Conservation (phyloP, 2,113 vertebrate genomes). For the Eptesicus fuscus region DNA sequence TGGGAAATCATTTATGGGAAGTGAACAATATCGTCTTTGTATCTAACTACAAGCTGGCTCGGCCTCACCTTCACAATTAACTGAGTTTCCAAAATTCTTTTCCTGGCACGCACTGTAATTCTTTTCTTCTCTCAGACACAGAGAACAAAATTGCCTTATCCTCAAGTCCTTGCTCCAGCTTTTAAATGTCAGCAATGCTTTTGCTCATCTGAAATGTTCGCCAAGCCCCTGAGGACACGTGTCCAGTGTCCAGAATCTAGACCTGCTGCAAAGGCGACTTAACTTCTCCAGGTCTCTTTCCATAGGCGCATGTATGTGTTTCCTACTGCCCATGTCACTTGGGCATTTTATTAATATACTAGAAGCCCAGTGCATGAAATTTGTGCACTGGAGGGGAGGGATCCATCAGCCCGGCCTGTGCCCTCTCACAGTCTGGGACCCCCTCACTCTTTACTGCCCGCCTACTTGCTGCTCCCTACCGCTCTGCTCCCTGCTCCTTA, state of each 20-base stretch:
- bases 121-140: slow-evolving; percentile 46
- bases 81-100: slow-evolving; percentile 67
- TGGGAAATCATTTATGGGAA: slow-evolving; percentile 65
- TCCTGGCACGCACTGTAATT: slow-evolving; percentile 46
- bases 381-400: too few relatives aligned
- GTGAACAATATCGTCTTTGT: slow-evolving; percentile 65
- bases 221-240: not conserved
- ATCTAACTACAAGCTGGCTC: slow-evolving; percentile 45
- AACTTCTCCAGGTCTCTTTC: not conserved
- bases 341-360: not conserved
- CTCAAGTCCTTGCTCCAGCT: not conserved
- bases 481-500: too few relatives aligned
- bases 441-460: too few relatives aligned
- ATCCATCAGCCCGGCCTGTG: too few relatives aligned
- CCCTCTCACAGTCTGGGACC: too few relatives aligned
- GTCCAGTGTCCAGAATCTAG: not conserved
- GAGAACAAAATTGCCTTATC: slow-evolving; percentile 49
- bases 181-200: not conserved
- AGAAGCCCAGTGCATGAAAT: too few relatives aligned
- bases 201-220: not conserved
- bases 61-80: slow-evolving; percentile 60
- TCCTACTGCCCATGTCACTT: not conserved
- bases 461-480: too few relatives aligned
- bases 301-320: not conserved
- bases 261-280: not conserved